These are phyloP conservation scores for Cinclus mexicanus DNA, from an alignment of 2,113 vertebrate genomes.

Conservation along the genomic window DNA sequence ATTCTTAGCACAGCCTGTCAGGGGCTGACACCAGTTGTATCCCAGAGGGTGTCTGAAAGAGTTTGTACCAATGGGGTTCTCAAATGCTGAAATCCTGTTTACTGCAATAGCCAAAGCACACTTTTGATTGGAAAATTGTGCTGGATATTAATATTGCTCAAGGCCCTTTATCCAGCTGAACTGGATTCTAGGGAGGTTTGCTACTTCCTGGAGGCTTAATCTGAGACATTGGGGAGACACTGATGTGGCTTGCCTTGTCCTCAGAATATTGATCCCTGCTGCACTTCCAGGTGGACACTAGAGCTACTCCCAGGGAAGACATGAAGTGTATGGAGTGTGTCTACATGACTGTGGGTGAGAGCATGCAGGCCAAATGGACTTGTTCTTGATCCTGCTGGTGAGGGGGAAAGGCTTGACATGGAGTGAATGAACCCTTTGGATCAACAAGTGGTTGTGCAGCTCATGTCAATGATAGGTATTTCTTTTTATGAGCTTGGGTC, in stretches of 20 bases:
- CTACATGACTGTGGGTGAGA: neutral
- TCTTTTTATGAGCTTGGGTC: neutral
- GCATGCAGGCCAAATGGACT: neutral
- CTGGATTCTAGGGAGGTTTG: neutral
- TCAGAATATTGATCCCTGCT: neutral
- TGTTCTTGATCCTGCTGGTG: neutral
- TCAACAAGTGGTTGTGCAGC: neutral
- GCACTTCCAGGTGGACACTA: neutral
- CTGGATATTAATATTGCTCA: neutral
- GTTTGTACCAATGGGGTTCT: neutral
- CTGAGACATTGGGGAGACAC: neutral
- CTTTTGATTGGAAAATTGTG: neutral
- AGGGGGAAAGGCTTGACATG: neutral
- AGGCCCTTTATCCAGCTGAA: neutral
- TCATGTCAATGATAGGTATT: neutral
- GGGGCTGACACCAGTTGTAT: neutral
- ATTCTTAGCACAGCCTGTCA: neutral
- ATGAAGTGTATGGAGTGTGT: neutral
- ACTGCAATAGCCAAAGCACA: neutral
- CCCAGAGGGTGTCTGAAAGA: neutral
- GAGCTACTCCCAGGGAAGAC: neutral
- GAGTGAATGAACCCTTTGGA: neutral
- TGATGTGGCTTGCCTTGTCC: neutral
- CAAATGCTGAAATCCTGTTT: neutral
- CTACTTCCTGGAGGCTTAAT: neutral